A percentile compares a stretch with the other conserved stretches of the same genome.
phyloP scores from a whole-genome alignment of 1,140 invertebrate species.

The Oryctes rhinoceros region DNA sequence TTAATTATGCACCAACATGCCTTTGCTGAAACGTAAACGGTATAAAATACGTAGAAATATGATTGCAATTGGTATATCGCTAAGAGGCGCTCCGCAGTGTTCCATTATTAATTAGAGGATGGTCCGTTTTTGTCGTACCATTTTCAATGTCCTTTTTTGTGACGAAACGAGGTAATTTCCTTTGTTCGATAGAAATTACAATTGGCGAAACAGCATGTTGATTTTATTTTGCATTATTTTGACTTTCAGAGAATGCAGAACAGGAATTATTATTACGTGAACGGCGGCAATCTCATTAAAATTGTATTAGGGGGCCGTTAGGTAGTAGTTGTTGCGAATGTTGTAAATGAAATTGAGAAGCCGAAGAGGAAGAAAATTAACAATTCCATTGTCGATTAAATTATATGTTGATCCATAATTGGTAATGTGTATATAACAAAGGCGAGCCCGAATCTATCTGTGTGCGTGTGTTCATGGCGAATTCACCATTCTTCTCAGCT shows the following conservation, averaged over 20 bases:
- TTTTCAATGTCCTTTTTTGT: no score
- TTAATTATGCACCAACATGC: no score
- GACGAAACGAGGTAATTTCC: no score
- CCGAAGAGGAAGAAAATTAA: neutral
- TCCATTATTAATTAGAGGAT: no score
- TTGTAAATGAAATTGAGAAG: constrained; percentile 9
- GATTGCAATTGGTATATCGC: no score
- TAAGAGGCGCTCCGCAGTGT: no score
- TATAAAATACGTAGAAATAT: no score
- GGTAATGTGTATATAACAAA: constrained; percentile 10
- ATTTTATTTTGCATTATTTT: neutral
- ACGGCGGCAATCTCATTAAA: constrained; percentile 9
- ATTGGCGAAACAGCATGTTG: no score
- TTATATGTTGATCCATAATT: constrained; percentile 3
- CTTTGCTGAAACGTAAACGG: no score
- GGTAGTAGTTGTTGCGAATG: constrained; percentile 4
- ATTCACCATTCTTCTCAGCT: constrained; percentile 20
- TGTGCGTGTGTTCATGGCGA: constrained; percentile 7
- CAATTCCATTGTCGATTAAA: constrained; percentile 15
- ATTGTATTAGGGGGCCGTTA: constrained; percentile 9
- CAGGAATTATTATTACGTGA: no score
- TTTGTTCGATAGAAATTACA: no score
- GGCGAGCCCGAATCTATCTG: neutral
- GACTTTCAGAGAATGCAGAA: neutral
- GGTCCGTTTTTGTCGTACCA: no score